These are phyloP conservation scores for Diglossa cyanea DNA, from an alignment of 2,797 vertebrate genomes.

Conservation along the genomic window DNA sequence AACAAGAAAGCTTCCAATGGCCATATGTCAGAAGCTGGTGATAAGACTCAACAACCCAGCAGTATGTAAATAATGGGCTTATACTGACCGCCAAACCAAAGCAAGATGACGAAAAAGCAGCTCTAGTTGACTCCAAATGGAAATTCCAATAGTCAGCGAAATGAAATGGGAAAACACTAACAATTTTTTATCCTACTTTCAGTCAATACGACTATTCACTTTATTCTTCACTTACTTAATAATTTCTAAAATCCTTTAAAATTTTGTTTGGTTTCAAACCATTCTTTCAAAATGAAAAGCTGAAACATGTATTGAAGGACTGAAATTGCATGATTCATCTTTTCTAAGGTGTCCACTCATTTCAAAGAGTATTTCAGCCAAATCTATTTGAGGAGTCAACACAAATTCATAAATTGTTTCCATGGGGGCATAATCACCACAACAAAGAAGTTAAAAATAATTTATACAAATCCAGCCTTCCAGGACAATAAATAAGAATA, in stretches of 20 bases:
- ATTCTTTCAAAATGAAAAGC: not conserved
- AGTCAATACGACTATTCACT: not conserved
- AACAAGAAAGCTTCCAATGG: not conserved
- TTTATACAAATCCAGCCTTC: not conserved
- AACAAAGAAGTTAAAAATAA: not conserved
- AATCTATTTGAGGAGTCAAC: not conserved
- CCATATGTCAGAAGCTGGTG: not conserved
- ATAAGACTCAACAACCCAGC: not conserved
- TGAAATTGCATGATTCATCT: not conserved
- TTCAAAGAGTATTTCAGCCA: not conserved
- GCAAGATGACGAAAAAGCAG: not conserved
- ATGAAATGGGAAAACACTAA: not conserved
- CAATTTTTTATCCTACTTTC: not conserved
- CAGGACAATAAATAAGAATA: conserved; percentile 55
- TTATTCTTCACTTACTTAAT: not conserved
- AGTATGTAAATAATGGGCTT: not conserved
- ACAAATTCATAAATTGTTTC: not conserved
- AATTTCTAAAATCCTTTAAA: not conserved
- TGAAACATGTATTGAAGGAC: not conserved
- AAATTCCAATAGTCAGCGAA: not conserved
- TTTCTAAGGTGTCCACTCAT: not conserved
- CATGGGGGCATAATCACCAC: not conserved
- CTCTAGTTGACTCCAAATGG: not conserved
- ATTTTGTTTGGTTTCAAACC: not conserved
- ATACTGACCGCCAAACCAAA: not conserved